phyloP scores from a whole-genome alignment of 35 echinoderm and acorn worm species.

The Heliocidaris erythrogramma region DNA sequence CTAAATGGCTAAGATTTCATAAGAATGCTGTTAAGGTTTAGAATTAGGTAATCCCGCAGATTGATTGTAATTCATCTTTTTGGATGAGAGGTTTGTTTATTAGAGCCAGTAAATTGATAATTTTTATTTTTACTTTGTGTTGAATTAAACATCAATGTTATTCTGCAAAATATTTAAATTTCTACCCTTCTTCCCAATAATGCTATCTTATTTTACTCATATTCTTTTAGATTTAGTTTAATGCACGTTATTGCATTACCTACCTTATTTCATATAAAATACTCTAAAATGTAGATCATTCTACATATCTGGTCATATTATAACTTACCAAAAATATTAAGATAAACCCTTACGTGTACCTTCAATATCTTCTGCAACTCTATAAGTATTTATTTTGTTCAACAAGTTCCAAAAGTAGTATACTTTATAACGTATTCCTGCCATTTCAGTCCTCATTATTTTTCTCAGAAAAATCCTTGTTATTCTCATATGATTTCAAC shows the following conservation, averaged over 20 bases:
- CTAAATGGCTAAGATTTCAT: no score
- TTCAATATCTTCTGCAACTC: not conserved
- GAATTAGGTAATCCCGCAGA: no score
- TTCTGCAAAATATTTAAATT: no score
- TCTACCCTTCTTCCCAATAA: not conserved
- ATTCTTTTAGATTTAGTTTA: not conserved
- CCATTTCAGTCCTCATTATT: not conserved
- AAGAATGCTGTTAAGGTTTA: no score
- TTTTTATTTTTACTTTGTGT: not conserved
- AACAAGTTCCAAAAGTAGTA: not conserved
- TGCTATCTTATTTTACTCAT: not conserved
- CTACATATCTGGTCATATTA: no score
- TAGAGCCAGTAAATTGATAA: not conserved
- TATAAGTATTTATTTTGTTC: not conserved
- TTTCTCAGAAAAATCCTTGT: not conserved
- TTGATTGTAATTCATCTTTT: no score
- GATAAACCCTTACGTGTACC: not conserved
- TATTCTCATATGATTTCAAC: not conserved
- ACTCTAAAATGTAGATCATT: no score
- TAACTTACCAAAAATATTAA: no score
- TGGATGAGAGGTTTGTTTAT: no score
- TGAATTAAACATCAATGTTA: not conserved
- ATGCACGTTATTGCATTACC: not conserved
- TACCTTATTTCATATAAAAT: no score
- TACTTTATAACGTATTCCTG: not conserved